Evolutionary conservation across 2,888 invertebrate genomes (phyloP), one percentile per base, ranked within the genome.

Genomic region (Sinotaia quadrata): DNA sequence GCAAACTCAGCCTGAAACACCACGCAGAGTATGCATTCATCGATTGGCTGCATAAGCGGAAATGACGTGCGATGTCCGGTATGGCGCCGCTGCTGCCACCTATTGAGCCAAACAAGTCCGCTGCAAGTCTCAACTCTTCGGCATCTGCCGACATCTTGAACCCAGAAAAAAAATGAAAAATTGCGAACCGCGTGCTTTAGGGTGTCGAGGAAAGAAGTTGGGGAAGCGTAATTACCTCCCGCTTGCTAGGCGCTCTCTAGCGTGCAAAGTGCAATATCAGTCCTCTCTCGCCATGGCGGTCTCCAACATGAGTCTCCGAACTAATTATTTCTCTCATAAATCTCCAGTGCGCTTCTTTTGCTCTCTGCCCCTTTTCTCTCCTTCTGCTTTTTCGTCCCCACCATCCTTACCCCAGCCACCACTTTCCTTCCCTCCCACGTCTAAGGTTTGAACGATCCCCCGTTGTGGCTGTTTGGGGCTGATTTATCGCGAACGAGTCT

Each of bases 301-400:
- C 65, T 44, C 44, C 36, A 65, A 31, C 56, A 31, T 54, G 65
- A 65, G 65, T 68, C 59, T 72, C 72, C 54, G 57, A 62, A 61
- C 72, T 68, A 68, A 72, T 72, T 72, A 72, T 68, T 72, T 67
- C 66, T 31, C 68, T 65, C 56, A 72, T 72, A 72, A 72, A 72
- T 72, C 72, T 72, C 72, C 66, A 68, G 68, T 72, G 33, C 68
- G 61, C 60, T 47, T 49, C 51, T 54, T 51, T 63, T 33, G 36
- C 33, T 33, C 44, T 34, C 36, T 12, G n/a, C 34, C 58, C 58
- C 36, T 0, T 34, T 41, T 4, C 58, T 2, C n/a, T n/a, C 36
- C 37, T 27, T 34, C 5, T 41, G 27, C 36, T 57, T 15, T 24
- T 27, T 10, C 37, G 21, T 21, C 36, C 34, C n/a, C n/a, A 34